Conservation (phyloP, 2,888 invertebrate species). For the Limenitis camilla region DNA sequence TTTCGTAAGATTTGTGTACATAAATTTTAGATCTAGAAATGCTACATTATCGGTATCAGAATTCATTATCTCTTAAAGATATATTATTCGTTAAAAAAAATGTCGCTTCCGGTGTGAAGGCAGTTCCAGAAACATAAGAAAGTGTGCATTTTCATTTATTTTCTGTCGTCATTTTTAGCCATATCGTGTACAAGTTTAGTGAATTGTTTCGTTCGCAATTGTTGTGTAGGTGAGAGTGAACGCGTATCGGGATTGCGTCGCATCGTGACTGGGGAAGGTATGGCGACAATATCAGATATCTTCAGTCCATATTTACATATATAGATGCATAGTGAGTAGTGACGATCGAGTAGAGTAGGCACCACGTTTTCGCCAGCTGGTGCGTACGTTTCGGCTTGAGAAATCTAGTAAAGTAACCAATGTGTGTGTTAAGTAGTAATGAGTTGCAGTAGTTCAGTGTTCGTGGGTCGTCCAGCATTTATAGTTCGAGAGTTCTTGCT, state of each 20-base stretch:
- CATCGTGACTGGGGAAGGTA: constrained; percentile 68
- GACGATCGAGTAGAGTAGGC: constrained; percentile 32
- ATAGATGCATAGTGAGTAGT: constrained; percentile 43
- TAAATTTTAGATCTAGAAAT: constrained; percentile 44
- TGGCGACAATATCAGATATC: constrained; percentile 59
- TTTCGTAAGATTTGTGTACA: constrained; percentile 11
- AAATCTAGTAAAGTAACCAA: constrained; percentile 47
- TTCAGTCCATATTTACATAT: constrained; percentile 59
- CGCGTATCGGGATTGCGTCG: constrained; percentile 42
- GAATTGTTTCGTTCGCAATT: constrained; percentile 38
- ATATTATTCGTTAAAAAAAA: constrained; percentile 53
- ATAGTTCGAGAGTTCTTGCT: too few relatives aligned
- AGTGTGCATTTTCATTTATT: constrained; percentile 71
- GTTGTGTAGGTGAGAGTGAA: constrained; percentile 40
- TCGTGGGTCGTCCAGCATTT: not conserved
- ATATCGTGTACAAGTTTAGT: constrained; percentile 56
- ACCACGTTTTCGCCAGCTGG: constrained; percentile 75
- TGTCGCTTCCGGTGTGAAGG: constrained; percentile 67
- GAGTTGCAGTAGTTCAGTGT: constrained; percentile 29
- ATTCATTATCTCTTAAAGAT: constrained; percentile 39
- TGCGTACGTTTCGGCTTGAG: constrained; percentile 56
- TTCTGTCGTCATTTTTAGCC: constrained; percentile 67
- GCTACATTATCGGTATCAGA: constrained; percentile 46
- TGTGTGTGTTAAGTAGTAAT: constrained; percentile 25
- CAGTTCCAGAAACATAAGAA: constrained; percentile 70